Evolutionary conservation across 30 jellyfish, hydroid and myxozoan species (phyloP).

Genomic region (Pelagia noctiluca): DNA sequence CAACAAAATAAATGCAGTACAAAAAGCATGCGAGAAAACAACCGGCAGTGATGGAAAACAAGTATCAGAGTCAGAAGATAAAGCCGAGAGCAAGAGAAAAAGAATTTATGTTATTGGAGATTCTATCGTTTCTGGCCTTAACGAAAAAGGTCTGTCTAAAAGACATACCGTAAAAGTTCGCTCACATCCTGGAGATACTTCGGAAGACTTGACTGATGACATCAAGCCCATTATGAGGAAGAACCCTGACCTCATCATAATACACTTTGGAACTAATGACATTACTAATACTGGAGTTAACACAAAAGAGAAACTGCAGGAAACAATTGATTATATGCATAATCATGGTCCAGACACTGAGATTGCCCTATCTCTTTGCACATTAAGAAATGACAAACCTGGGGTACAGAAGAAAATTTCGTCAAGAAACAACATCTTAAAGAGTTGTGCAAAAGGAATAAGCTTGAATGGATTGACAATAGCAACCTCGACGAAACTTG

Average conservation of each 20-base stretch:
- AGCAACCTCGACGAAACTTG: not conserved
- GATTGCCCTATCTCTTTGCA: constrained; percentile 5
- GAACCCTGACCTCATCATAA: not conserved
- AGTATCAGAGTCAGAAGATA: not conserved
- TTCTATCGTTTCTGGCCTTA: not conserved
- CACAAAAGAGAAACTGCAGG: constrained; percentile 21
- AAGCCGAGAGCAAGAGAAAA: not conserved
- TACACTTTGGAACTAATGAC: not conserved
- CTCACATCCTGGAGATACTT: not conserved
- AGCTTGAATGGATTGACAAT: not conserved
- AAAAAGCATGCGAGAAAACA: not conserved
- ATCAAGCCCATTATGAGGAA: constrained; percentile 21
- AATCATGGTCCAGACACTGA: not conserved
- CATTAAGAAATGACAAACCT: not conserved
- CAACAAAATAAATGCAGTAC: too few species aligned
- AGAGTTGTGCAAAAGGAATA: constrained; percentile 7
- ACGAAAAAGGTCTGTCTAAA: not conserved
- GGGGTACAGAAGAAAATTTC: constrained; percentile 19
- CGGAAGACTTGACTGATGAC: constrained; percentile 3
- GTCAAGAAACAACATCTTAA: constrained; percentile 9
- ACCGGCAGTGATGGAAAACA: not conserved
- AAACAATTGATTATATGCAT: not conserved
- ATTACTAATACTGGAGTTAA: not conserved
- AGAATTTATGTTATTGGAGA: not conserved
- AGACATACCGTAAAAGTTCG: not conserved